phyloP scores from a whole-genome alignment of 1,140 invertebrate species.

The Drosophila nigromelanica region DNA sequence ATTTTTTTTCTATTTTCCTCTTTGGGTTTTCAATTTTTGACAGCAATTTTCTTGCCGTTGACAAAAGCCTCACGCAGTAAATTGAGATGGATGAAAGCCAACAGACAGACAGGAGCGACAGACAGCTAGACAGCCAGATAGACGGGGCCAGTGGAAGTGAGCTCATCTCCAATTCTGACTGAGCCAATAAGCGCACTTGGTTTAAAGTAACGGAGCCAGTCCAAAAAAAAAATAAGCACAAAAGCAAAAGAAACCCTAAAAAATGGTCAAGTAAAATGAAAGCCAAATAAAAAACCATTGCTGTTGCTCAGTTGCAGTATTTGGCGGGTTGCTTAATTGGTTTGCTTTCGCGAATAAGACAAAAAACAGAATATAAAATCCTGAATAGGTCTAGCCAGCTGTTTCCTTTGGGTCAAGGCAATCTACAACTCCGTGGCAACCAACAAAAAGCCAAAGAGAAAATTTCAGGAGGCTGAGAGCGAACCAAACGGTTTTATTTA shows the following conservation, averaged over 20 bases:
- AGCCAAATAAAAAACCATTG: constrained; percentile 22
- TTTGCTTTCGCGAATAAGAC: constrained; percentile 11
- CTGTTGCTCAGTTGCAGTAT: constrained; percentile 17
- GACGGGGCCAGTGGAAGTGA: constrained; percentile 21
- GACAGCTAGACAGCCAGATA: constrained; percentile 13
- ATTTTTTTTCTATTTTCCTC: constrained; percentile 8
- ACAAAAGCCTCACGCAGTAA: constrained; percentile 57
- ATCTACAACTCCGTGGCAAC: not conserved
- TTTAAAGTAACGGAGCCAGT: constrained; percentile 4
- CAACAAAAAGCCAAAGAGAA: too few species aligned
- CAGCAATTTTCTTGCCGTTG: constrained; percentile 56
- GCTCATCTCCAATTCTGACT: constrained; percentile 24
- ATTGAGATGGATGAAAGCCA: constrained; percentile 57
- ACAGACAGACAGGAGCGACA: constrained; percentile 1
- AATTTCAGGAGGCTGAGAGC: too few species aligned
- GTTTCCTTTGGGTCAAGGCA: constrained; percentile 32
- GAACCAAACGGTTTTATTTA: too few species aligned
- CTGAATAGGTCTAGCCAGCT: constrained; percentile 26
- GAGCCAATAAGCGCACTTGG: constrained; percentile 40
- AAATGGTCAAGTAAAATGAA: constrained; percentile 4
- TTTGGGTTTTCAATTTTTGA: constrained; percentile 45
- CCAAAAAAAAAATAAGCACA: not conserved
- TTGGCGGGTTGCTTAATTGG: constrained; percentile 38
- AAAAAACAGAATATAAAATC: constrained; percentile 17
- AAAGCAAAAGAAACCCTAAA: not conserved